These are phyloP conservation scores for Pentamera pediparva DNA, from an alignment of 53 echinoderm and acorn worm species.

Conservation along the genomic window DNA sequence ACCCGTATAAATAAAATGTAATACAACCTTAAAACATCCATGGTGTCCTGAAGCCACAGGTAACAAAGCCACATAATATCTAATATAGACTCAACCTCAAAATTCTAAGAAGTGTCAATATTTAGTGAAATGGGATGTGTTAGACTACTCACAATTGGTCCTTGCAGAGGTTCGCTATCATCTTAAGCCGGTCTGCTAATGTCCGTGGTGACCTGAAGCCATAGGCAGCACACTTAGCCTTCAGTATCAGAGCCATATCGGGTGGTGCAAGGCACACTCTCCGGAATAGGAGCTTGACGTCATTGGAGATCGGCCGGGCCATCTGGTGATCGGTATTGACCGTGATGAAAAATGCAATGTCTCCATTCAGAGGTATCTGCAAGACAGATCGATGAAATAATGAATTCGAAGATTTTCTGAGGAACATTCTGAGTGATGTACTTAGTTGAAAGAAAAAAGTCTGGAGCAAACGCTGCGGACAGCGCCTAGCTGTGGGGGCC, in stretches of 20 bases:
- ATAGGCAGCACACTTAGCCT: conserved; percentile 90
- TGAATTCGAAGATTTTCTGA: no score
- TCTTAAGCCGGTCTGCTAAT: conserved; percentile 88
- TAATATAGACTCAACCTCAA: no score
- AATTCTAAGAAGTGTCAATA: neutral
- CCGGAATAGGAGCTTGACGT: conserved; percentile 92
- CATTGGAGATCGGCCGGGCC: conserved; percentile 52
- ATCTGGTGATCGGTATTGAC: conserved; percentile 59
- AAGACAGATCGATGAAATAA: no score
- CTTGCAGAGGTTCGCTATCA: conserved; percentile 91
- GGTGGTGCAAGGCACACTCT: conserved; percentile 74
- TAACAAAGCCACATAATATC: no score
- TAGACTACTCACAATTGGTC: conserved; percentile 81
- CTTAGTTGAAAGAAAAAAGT: no score
- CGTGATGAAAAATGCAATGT: conserved; percentile 88
- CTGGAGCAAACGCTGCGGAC: no score
- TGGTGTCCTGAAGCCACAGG: no score
- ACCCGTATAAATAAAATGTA: no score
- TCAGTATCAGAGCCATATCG: conserved; percentile 79
- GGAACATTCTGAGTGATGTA: no score
- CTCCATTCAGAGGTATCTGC: conserved; percentile 60
- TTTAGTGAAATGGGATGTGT: neutral
- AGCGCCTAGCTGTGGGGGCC: no score
- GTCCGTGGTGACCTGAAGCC: conserved; percentile 88
- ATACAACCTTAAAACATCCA: no score